Percentiles rank a stretch among this genome's conserved stretches.
Conservation (phyloP, 1,140 invertebrate genomes). For the Drosophila tani region DNA sequence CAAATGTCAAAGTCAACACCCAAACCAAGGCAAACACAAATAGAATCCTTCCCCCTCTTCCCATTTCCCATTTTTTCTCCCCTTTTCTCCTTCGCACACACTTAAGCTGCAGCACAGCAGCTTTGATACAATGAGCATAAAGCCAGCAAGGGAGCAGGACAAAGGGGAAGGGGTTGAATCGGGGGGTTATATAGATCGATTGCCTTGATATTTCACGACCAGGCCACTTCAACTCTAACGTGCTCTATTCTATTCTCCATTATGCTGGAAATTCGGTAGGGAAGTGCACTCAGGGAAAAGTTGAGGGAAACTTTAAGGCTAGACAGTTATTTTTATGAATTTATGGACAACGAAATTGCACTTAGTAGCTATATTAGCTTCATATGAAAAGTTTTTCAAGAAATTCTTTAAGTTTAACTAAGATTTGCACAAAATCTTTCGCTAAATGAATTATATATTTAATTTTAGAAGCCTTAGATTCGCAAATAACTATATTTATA, state of each 20-base stretch:
- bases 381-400: no score
- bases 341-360: neutral
- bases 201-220: constrained; percentile 63
- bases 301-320: no score
- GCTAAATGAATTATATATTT: no score
- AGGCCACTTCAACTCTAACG: constrained; percentile 53
- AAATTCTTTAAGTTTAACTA: neutral
- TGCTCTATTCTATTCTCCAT: constrained; percentile 31
- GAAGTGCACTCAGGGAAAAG: constrained; percentile 8
- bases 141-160: constrained; percentile 1
- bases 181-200: constrained; percentile 54
- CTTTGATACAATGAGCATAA: constrained; percentile 54
- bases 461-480: no score
- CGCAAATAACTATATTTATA: neutral
- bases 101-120: constrained; percentile 45
- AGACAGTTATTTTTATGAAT: no score
- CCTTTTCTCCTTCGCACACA: constrained; percentile 31
- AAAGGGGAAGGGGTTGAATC: constrained; percentile 21
- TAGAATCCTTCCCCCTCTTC: constrained; percentile 11
- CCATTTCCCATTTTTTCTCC: neutral
- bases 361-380: no score
- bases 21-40: constrained; percentile 63
- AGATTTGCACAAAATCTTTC: no score
- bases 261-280: constrained; percentile 25
- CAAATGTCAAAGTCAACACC: constrained; percentile 83